These are phyloP conservation scores for Condylostylus longicornis DNA, from an alignment of 1,140 invertebrate genomes.

Conservation along the genomic window DNA sequence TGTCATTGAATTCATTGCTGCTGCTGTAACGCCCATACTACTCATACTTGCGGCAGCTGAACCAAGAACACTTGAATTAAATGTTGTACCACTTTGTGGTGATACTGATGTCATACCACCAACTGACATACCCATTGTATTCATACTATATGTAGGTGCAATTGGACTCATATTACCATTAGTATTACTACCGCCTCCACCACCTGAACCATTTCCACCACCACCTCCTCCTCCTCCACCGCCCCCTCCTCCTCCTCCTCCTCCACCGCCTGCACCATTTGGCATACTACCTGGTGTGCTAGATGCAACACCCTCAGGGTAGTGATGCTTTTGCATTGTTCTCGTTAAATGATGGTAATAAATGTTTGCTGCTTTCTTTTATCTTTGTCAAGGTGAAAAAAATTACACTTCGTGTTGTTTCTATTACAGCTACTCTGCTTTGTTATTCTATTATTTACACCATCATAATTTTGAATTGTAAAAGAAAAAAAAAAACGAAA, in stretches of 20 bases:
- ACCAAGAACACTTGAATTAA: slow-evolving; percentile 43
- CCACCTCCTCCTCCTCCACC: slow-evolving; percentile 14
- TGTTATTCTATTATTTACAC: no score
- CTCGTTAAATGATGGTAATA: slow-evolving; percentile 31
- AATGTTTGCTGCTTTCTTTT: slow-evolving; percentile 28
- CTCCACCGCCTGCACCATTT: slow-evolving; percentile 10
- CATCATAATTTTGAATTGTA: no score
- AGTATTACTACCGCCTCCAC: slow-evolving; percentile 5
- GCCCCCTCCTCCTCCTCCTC: slow-evolving; percentile 15
- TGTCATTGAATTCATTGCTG: slow-evolving; percentile 40
- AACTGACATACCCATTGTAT: slow-evolving; percentile 61
- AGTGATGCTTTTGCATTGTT: slow-evolving; percentile 30
- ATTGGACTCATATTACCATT: slow-evolving; percentile 42
- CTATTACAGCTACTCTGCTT: no score
- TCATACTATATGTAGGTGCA: slow-evolving; percentile 57
- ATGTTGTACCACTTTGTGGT: slow-evolving; percentile 42
- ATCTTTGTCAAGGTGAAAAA: background rate
- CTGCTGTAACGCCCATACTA: slow-evolving; percentile 38
- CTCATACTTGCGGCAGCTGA: slow-evolving; percentile 43
- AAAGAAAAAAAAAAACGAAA: no score
- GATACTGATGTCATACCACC: slow-evolving; percentile 48
- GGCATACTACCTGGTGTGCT: slow-evolving; percentile 23
- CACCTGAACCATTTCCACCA: slow-evolving; percentile 11
- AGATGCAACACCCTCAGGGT: slow-evolving; percentile 24
- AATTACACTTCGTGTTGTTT: no score